A percentile compares a stretch with the other conserved stretches of the same genome.
Evolutionary conservation across 2,888 invertebrate species (phyloP).

Genomic region (Clistopyga incitator): DNA sequence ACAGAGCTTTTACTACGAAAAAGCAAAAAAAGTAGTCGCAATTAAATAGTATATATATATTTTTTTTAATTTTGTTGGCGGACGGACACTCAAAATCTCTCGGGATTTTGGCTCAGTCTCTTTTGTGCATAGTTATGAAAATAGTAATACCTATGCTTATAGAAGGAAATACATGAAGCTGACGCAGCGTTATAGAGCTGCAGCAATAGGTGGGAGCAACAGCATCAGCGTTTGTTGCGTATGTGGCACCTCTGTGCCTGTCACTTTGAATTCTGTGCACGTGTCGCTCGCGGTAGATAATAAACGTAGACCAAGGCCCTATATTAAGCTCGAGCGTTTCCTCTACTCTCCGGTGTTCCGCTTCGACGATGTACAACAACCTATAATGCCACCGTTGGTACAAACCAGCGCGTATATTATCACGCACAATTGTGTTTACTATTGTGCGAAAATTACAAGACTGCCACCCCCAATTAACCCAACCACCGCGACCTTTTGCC

Average conservation of each 20-base stretch:
- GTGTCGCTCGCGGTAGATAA: conserved; percentile 51
- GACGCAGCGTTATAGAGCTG: conserved; percentile 15
- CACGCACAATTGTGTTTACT: conserved; percentile 50
- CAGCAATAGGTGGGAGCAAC: conserved; percentile 25
- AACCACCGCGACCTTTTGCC: not conserved
- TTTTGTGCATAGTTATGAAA: not conserved
- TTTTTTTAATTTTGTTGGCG: too few species aligned
- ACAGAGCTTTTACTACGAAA: too few species aligned
- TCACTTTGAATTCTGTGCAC: conserved; percentile 41
- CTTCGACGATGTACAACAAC: conserved; percentile 37
- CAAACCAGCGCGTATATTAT: conserved; percentile 33
- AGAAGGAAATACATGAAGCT: conserved; percentile 26
- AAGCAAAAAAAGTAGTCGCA: too few species aligned
- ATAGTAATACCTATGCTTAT: not conserved
- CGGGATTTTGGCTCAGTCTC: not conserved
- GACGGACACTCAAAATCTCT: not conserved
- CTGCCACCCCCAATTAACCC: conserved; percentile 45
- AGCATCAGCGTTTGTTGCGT: conserved; percentile 34
- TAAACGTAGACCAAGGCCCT: conserved; percentile 47
- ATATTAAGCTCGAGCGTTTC: conserved; percentile 39
- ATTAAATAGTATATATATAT: too few species aligned
- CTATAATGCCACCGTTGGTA: conserved; percentile 23
- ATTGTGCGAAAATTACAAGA: conserved; percentile 59
- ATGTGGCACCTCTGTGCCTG: conserved; percentile 20
- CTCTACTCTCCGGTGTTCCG: conserved; percentile 20